Evolutionary conservation across 35 echinoderm and acorn worm genomes (phyloP).

Genomic region (Eucidaris tribuloides): DNA sequence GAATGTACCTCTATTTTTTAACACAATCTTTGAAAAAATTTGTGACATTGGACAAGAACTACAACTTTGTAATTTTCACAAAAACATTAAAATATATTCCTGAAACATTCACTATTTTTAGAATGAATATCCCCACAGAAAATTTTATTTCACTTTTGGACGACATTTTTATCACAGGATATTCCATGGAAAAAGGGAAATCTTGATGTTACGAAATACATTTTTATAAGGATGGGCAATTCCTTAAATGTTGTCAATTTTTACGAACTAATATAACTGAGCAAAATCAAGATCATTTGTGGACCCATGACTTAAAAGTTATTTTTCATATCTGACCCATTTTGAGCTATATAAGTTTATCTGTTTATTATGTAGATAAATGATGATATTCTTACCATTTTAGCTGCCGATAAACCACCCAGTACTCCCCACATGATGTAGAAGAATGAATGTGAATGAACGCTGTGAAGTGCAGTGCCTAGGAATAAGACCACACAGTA

Average conservation of each 20-base stretch:
- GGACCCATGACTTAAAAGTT: neutral
- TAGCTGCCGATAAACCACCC: slow-evolving; percentile 75
- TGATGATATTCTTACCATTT: slow-evolving; percentile 72
- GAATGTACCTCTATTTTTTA: too few species aligned
- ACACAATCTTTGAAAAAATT: too few species aligned
- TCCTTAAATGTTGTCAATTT: neutral
- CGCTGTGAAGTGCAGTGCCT: slow-evolving; percentile 80
- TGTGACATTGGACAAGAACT: too few species aligned
- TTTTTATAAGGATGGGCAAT: neutral
- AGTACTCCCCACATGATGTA: slow-evolving; percentile 77
- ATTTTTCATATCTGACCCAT: neutral
- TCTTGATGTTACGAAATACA: too few species aligned
- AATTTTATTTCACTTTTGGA: too few species aligned
- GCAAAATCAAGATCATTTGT: neutral
- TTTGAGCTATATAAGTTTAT: neutral
- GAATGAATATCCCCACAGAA: too few species aligned
- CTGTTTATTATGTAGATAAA: neutral
- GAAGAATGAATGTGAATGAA: slow-evolving; percentile 85
- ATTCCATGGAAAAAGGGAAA: too few species aligned
- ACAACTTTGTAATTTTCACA: too few species aligned
- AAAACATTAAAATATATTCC: too few species aligned
- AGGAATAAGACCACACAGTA: slow-evolving; percentile 75
- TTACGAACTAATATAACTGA: neutral
- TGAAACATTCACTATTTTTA: too few species aligned
- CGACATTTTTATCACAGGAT: too few species aligned